phyloP scores from a whole-genome alignment of 1,140 invertebrate genomes.

The Psix sp. region DNA sequence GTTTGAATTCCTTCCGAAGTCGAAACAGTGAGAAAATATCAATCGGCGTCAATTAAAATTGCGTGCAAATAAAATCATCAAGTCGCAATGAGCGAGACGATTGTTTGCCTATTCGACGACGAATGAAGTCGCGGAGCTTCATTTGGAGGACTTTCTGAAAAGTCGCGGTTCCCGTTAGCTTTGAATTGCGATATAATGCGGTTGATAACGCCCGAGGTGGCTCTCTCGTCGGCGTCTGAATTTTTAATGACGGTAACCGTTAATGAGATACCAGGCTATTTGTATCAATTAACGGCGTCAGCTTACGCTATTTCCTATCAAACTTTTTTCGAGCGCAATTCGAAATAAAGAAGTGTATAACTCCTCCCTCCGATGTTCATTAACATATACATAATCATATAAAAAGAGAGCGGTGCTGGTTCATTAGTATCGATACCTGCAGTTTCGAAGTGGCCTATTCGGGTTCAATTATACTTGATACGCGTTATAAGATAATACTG shows the following conservation, averaged over 20 bases:
- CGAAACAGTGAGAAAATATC: too few species aligned
- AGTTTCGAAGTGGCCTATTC: constrained; percentile 33
- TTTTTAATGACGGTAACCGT: constrained; percentile 70
- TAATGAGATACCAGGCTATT: constrained; percentile 70
- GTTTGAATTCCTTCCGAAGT: too few species aligned
- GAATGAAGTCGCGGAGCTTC: constrained; percentile 45
- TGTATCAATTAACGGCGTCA: constrained; percentile 68
- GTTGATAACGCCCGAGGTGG: constrained; percentile 64
- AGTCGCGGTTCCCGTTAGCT: constrained; percentile 29
- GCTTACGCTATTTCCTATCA: constrained; percentile 46
- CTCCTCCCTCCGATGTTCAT: too few species aligned
- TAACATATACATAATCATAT: too few species aligned
- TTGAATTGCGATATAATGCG: constrained; percentile 62
- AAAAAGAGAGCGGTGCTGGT: constrained; percentile 23
- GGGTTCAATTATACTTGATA: constrained; percentile 55
- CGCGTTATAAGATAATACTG: constrained; percentile 46
- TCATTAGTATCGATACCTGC: constrained; percentile 47
- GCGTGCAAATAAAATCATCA: too few species aligned
- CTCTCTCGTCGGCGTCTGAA: constrained; percentile 58
- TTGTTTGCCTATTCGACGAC: constrained; percentile 44
- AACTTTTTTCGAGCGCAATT: constrained; percentile 35
- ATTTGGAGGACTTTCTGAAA: constrained; percentile 42
- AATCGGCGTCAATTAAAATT: too few species aligned
- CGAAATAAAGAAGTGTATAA: constrained; percentile 41
- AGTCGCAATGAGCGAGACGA: constrained; percentile 41